These are phyloP conservation scores for Acanthopleura granulata DNA, from an alignment of 2,888 invertebrate genomes.

Conservation along the genomic window DNA sequence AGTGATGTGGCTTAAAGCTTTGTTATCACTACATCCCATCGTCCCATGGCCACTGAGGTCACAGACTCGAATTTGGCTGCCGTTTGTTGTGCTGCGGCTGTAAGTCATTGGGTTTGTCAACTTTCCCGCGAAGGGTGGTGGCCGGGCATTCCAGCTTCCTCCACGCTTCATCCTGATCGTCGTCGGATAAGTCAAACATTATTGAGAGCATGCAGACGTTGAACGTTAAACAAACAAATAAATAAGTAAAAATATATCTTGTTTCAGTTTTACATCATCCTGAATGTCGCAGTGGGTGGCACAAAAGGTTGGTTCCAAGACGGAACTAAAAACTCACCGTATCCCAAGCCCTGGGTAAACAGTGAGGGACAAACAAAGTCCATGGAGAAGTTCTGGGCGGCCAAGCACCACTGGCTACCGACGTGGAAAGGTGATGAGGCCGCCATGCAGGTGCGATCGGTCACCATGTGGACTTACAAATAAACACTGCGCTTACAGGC, in stretches of 20 bases:
- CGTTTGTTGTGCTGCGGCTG: too few species aligned
- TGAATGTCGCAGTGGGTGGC: conserved; percentile 18
- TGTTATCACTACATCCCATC: too few species aligned
- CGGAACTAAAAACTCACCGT: neutral
- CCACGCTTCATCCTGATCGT: too few species aligned
- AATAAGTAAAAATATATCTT: neutral
- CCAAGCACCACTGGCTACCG: neutral
- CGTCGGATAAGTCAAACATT: too few species aligned
- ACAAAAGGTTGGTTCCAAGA: conserved; percentile 13
- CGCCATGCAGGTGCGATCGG: conserved; percentile 15
- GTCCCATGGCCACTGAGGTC: too few species aligned
- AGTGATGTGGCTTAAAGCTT: too few species aligned
- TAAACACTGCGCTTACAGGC: neutral
- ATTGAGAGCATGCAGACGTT: too few species aligned
- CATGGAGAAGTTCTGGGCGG: conserved; percentile 15
- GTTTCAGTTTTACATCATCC: conserved; percentile 13
- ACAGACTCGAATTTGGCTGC: too few species aligned
- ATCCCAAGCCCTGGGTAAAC: conserved; percentile 16
- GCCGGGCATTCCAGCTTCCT: too few species aligned
- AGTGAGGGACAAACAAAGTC: neutral
- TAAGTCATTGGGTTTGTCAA: too few species aligned
- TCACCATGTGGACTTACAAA: conserved; percentile 13
- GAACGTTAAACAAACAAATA: too few species aligned
- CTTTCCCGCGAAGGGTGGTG: too few species aligned
- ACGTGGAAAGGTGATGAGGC: conserved; percentile 17